These are phyloP conservation scores for Desmophyllum pertusum DNA, from an alignment of 92 coral and sea anemone species.

Conservation along the genomic window DNA sequence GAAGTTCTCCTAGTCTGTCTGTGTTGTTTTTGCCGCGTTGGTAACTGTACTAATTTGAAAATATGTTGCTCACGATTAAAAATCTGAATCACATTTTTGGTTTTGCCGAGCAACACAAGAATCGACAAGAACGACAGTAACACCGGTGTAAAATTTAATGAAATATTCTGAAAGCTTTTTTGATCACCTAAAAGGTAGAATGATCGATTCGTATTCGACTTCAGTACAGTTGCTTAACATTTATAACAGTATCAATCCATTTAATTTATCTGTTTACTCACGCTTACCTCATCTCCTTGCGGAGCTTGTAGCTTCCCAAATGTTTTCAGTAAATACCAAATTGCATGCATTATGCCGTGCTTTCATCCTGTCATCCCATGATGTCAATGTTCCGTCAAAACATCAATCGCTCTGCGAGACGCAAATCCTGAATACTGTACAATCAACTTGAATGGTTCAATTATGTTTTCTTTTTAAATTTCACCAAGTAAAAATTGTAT, in stretches of 20 bases:
- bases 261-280: neutral
- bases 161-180: neutral
- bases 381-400: neutral
- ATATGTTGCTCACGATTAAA: neutral
- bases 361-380: neutral
- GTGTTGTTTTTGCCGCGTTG: neutral
- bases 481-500: neutral
- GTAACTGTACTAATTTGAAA: neutral
- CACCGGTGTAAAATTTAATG: no score
- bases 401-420: neutral
- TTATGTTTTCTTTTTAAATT: neutral
- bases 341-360: slow-evolving; percentile 8
- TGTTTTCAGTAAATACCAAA: neutral
- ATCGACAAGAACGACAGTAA: neutral
- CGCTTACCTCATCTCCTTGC: neutral
- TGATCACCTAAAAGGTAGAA: neutral
- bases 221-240: neutral
- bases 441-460: neutral
- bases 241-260: neutral
- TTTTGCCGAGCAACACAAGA: neutral
- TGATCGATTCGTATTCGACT: neutral
- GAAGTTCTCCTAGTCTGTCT: neutral
- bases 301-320: neutral
- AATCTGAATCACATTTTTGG: neutral
- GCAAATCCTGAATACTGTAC: neutral